Evolutionary conservation across 2,888 invertebrate species (phyloP), one percentile per base, ranked within the genome.

Genomic region (Ectemnius lituratus): DNA sequence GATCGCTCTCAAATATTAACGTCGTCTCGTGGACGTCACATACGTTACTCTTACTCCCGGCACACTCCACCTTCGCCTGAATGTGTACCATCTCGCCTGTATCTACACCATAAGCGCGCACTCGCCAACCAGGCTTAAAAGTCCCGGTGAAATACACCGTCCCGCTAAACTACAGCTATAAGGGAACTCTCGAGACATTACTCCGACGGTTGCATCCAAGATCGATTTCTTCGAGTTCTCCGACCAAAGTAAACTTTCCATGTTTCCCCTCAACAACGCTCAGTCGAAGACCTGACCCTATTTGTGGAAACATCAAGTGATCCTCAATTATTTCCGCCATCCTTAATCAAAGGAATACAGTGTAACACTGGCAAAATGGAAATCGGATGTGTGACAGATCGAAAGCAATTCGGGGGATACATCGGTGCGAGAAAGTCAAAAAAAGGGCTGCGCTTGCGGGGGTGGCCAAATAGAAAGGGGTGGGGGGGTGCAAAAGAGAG

Each of bases 1-100:
- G 80, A 79, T 82, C 79, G 82, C 78, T 84, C 83, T 89, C 82
- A 88, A 89, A 88, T 89, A 89, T 88, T 89, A 88, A 89, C 80
- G 84, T 78, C 81, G 85, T 88, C 87, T 88, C 87, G 80, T 82
- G 82, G 78, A 85, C 84, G 85, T 87, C 88, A 84, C 85, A 83
- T 82, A 84, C 87, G 84, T 85, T 84, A 82, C 81, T 81, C 83
- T 83, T 79, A 81, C 76, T 71, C 79, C 78, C 68, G 52, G 5
- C 52, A 73, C 82, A 71, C 75, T 75, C 76, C 61, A 67, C 68
- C 64, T 75, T 74, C 75, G 63, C 70, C 60, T 68, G 58, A 76
- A 84, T 79, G 84, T 79, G 75, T 84, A 67, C 83, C 49, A 62
- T 58, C 58, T 73, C 47, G n/a, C 56, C 52, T 52, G 2, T 52